Base-by-base conservation (phyloP, 2,797 vertebrate genomes). In the Meda fulgida region DNA sequence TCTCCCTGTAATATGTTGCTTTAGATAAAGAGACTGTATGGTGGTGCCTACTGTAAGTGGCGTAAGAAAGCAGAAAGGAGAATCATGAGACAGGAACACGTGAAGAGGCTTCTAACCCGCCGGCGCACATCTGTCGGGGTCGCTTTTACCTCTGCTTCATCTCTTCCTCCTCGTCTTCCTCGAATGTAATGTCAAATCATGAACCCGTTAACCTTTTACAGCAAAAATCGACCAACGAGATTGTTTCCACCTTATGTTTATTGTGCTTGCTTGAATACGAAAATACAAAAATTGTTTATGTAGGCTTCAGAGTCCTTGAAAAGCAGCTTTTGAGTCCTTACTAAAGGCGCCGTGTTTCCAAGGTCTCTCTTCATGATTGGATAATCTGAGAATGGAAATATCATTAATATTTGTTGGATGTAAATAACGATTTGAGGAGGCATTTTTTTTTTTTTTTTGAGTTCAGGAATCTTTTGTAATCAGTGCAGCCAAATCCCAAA, bases 101-200 rank as follows among this genome's bases (percentile, higher is more conserved):
- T 38, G 69, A 80, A 75, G 84, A 34, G 19, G 31, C 31, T 67
- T 75, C 29, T 67, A 26, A 43, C 70, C 46, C 48, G 1, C n/a
- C 3, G 58, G 58, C n/a, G 7, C 58, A 79, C 84, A 85, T 85
- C 60, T 81, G 84, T 81, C 78, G 75, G 38, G 46, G 46, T 75
- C 58, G 36, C 7, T 76, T 81, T 81, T 75, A 51, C 63, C 78
- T 69, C 21, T 58, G 34, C 71, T 71, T 53, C 7, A 55, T 60
- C 70, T 38, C 3, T 18, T 53, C 31, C 34, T 46, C 43, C 34
- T 34, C 3, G 1, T 67, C 29, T 84, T 69, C 58, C 58, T 73
- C 29, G 14, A 36, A 16, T 58, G 6, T 69, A 72, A 70, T 73
- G 69, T 80, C 16, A 40, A 60, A 73, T 73, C 77, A 65, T 23